Conservation (phyloP, 2,797 vertebrate genomes). For the Merluccius polli region DNA sequence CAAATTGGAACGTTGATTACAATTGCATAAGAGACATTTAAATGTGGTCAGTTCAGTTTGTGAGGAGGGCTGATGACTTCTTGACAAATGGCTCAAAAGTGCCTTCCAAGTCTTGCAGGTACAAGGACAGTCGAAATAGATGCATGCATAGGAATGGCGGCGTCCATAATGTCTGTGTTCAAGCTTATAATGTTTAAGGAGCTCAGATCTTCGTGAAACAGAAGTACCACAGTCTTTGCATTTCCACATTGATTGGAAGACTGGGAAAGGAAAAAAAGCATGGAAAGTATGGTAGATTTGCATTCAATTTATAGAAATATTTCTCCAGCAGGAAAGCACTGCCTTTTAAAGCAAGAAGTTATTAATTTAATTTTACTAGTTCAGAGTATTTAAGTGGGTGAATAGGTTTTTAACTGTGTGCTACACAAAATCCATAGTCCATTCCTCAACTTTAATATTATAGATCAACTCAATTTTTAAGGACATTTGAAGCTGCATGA, state of each 20-base stretch:
- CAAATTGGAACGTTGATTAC: slow-evolving; percentile 11
- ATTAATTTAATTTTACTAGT: too few relatives aligned
- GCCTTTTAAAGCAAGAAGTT: too few relatives aligned
- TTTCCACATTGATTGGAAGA: slow-evolving; percentile 6
- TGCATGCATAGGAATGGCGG: neutral
- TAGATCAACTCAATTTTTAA: too few relatives aligned
- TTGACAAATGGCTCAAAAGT: slow-evolving; percentile 5
- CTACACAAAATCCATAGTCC: too few relatives aligned
- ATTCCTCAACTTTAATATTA: too few relatives aligned
- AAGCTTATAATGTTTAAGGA: slow-evolving; percentile 14
- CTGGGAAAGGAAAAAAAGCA: neutral
- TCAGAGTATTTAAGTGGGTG: too few relatives aligned
- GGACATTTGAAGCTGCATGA: too few relatives aligned
- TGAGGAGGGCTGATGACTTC: neutral
- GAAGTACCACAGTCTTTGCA: slow-evolving; percentile 14
- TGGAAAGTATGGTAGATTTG: too few relatives aligned
- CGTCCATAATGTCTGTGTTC: slow-evolving; percentile 11
- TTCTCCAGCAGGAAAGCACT: too few relatives aligned
- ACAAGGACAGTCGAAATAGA: slow-evolving; percentile 10
- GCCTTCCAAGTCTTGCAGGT: slow-evolving; percentile 14
- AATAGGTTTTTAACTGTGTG: too few relatives aligned
- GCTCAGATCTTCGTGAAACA: slow-evolving; percentile 4
- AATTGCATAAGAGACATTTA: neutral
- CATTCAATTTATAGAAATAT: too few relatives aligned
- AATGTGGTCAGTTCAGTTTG: neutral